Evolutionary conservation across 2,113 vertebrate genomes (phyloP), one percentile per base, ranked within the genome.

Genomic region (Datnioides undecimradiatus): DNA sequence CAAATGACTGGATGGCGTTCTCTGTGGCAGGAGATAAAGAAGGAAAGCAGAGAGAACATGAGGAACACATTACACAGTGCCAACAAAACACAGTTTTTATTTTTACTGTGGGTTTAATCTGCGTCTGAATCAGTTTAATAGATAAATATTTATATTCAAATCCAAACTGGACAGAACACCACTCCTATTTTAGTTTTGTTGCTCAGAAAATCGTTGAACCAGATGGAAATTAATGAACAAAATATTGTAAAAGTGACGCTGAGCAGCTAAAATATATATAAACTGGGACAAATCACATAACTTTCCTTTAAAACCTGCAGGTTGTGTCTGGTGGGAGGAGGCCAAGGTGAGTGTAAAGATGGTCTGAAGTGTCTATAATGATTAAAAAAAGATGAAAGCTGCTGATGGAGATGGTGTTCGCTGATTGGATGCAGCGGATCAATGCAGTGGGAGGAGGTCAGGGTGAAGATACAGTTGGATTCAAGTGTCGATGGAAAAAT

Each of bases 1-100:
- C 97, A 0, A 98, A 98, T 2, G 96, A 97, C 88, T 97, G 96
- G 84, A 98, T 97, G 71, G 97, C 96, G 0, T 97, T 98, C 80
- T 94, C 97, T 97, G 84, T 2, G 17, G 21, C 23, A 21, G 25
- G 31, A 62, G 34, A 51, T 11, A 43, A 16, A 46, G 10, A 13
- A n/a, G 52, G 33, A n/a, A 29, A 63, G n/a, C 11, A 38, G 38
- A 58, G 19, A 13, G 33, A 14, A 38, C 57, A n/a, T 23, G 34
- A 59, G 10, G 2, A 29, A 46, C 11, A 31, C 3, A 55, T 65
- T 14, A 63, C 13, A 40, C 8, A 3, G 29, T 21, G 54, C 33
- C 54, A 31, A 11, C 54, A 5, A 33, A 19, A 57, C 21, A 25
- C 52, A 17, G 52, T 31, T 4, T 55, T 54, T 4, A 29, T 31